Percentiles rank a stretch among this genome's conserved stretches.
phyloP scores from a whole-genome alignment of 2,113 vertebrate genomes.

The Misgurnus mizolepis region DNA sequence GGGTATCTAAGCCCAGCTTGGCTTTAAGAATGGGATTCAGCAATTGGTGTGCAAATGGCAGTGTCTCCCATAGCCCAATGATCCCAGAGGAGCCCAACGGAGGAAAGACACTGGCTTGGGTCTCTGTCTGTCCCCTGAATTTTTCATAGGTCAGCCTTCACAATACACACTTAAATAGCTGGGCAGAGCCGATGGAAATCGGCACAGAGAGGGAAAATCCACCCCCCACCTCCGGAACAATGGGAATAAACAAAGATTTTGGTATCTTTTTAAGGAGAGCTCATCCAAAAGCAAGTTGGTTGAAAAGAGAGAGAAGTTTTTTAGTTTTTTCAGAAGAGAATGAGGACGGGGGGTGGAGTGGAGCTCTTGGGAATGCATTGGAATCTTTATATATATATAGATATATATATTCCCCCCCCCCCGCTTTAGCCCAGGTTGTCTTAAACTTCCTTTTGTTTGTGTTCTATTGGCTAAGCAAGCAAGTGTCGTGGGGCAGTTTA shows the following conservation, averaged over 20 bases:
- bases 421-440: slow-evolving; percentile 34
- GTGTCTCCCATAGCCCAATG: slow-evolving; percentile 48
- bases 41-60: slow-evolving; percentile 60
- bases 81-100: slow-evolving; percentile 51
- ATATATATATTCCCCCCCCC: slow-evolving; percentile 25
- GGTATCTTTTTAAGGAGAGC: slow-evolving; percentile 57
- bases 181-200: slow-evolving; percentile 56
- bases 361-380: slow-evolving; percentile 73
- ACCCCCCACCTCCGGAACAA: slow-evolving; percentile 41
- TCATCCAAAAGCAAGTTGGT: slow-evolving; percentile 52
- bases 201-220: slow-evolving; percentile 30
- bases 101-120: slow-evolving; percentile 44
- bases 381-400: slow-evolving; percentile 25
- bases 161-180: slow-evolving; percentile 57
- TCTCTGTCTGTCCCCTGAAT: slow-evolving; percentile 56
- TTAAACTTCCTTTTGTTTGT: slow-evolving; percentile 54
- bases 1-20: slow-evolving; percentile 42
- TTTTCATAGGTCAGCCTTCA: slow-evolving; percentile 58
- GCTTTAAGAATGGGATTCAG: slow-evolving; percentile 52
- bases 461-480: slow-evolving; percentile 44
- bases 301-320: slow-evolving; percentile 42
- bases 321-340: slow-evolving; percentile 40
- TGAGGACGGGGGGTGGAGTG: slow-evolving; percentile 60
- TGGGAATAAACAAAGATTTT: slow-evolving; percentile 58
- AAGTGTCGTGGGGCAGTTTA: slow-evolving; percentile 48